Base-by-base conservation (phyloP, 2,888 invertebrate genomes). In the Deroplatys truncata region DNA sequence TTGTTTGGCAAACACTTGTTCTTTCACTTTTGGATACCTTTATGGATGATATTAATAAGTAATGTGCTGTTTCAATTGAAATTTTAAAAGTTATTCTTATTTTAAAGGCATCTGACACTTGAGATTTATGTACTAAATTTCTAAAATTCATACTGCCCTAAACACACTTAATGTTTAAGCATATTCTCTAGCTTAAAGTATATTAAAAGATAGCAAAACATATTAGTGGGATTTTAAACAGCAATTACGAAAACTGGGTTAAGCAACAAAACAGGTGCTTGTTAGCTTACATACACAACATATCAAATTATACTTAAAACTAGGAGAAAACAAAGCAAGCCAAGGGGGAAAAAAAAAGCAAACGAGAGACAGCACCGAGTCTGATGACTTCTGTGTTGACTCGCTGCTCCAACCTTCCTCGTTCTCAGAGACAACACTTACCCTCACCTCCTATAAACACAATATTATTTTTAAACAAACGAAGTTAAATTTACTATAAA, bases 391-490 rank as follows among this genome's bases (percentile, higher is more conserved):
- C 84, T 72, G 83, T 29, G 85, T 35, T 88, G 87, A 28, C 88
- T 49, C 87, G 84, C 89, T 89, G 85, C 72, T 85, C 87, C 82
- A 87, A n/a, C 82, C 87, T 29, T 87, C 87, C 84, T 89, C 85
- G 82, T 28, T 85, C 84, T 85, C 89, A 85, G 84, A 89, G 87
- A 72, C 89, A 89, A 89, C 91, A 92, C 92, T 92, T 92, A 92
- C 92, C 92, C 92, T 92, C 89, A 91, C 92, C 92, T 92, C 91
- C 49, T 91, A 91, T 90, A 89, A 43, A 91, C 88, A 84, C 72
- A 89, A 29, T n/a, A 82, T 72, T 72, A 72, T 20, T 72, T 72
- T 20, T 72, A 72, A 72, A 72, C 25, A 72, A 20, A 72, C 25
- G 7, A 72, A 1, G 56, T 4, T 72, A 72, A 25, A 88, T 82